Evolutionary conservation across 2,113 vertebrate genomes (phyloP).

Genomic region (Lycocorax pyrrhopterus): DNA sequence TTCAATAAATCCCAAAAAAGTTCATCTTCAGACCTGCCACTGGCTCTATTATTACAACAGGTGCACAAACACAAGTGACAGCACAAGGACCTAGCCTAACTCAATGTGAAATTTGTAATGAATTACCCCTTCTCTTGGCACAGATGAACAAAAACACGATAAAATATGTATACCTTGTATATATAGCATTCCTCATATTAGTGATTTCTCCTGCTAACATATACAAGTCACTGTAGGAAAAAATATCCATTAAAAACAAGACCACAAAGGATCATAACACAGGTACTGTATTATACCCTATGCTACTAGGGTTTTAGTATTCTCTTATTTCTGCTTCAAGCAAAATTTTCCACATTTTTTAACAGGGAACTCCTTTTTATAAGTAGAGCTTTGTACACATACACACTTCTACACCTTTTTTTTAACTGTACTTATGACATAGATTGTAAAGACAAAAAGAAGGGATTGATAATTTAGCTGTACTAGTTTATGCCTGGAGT

Average conservation of each 20-base stretch:
- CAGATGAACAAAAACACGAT: neutral
- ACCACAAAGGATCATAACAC: neutral
- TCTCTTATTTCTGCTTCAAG: neutral
- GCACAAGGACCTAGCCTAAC: neutral
- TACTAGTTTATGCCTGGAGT: neutral
- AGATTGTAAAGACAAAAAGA: neutral
- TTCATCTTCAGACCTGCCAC: neutral
- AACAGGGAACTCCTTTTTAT: neutral
- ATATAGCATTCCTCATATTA: neutral
- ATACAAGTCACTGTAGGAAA: neutral
- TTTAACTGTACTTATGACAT: neutral
- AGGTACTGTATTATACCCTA: neutral
- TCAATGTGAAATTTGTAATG: neutral
- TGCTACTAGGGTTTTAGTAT: neutral
- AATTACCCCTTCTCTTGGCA: neutral
- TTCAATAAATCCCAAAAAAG: neutral
- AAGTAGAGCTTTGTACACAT: neutral
- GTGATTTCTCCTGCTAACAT: neutral
- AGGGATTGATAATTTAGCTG: neutral
- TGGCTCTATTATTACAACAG: neutral
- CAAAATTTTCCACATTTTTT: neutral
- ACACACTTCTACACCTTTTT: neutral
- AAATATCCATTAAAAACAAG: neutral
- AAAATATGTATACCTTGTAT: neutral
- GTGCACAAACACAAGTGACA: neutral